Percentiles rank a stretch among this genome's conserved stretches.
phyloP scores from a whole-genome alignment of 2,113 vertebrate species.

The Sapajus apella region DNA sequence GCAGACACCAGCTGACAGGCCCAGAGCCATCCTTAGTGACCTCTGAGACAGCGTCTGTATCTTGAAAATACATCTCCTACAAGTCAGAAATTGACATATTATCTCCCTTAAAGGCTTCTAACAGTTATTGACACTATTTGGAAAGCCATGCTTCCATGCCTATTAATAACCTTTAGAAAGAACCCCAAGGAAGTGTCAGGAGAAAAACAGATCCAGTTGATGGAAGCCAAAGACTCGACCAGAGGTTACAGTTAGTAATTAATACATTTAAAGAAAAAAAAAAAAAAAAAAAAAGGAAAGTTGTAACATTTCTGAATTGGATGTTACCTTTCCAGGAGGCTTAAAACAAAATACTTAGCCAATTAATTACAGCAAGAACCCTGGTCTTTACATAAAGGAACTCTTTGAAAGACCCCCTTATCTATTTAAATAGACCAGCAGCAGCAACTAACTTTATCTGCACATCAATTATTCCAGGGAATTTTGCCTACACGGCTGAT shows the following conservation, averaged over 20 bases:
- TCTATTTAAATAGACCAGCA: neutral
- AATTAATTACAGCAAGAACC: neutral
- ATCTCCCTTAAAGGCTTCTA: slow-evolving; percentile 53
- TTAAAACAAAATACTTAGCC: neutral
- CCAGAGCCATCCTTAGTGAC: slow-evolving; percentile 68
- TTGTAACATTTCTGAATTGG: slow-evolving; percentile 29
- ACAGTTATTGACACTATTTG: slow-evolving; percentile 66
- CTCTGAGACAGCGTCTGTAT: slow-evolving; percentile 50
- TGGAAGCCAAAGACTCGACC: slow-evolving; percentile 55
- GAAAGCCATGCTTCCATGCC: slow-evolving; percentile 62
- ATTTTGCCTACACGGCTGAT: neutral
- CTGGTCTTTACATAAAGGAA: neutral
- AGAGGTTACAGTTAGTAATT: slow-evolving; percentile 65
- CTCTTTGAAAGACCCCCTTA: neutral
- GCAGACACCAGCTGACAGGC: slow-evolving; percentile 72
- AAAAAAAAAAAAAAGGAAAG: slow-evolving; percentile 45
- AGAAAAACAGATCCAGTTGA: slow-evolving; percentile 62
- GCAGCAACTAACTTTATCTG: neutral
- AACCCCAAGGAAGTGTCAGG: slow-evolving; percentile 63
- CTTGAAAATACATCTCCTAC: slow-evolving; percentile 62
- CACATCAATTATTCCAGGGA: slow-evolving; percentile 11
- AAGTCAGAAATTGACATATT: slow-evolving; percentile 70
- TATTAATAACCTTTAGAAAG: slow-evolving; percentile 75
- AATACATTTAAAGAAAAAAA: slow-evolving; percentile 29
- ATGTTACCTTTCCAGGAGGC: neutral